Evolutionary conservation across 2,113 vertebrate genomes (phyloP).

Genomic region (Hyperopisus bebe): DNA sequence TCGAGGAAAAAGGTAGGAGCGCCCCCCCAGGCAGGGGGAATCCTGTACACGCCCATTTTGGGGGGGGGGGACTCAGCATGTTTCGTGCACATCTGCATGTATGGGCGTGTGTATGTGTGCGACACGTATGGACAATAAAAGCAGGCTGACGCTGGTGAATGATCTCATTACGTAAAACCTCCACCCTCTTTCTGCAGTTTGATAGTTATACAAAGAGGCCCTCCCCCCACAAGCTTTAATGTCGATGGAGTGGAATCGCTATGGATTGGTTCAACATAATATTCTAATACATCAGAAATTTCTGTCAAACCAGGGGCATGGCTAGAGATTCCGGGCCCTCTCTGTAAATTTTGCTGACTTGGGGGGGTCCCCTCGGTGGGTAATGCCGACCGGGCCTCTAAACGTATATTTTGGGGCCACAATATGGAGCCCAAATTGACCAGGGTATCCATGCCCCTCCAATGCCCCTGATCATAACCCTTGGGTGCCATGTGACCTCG

Average conservation of each 20-base stretch:
- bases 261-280: neutral
- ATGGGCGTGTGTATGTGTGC: slow-evolving; percentile 33
- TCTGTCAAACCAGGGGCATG: neutral
- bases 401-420: neutral
- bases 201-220: neutral
- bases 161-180: neutral
- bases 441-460: neutral
- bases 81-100: slow-evolving; percentile 27
- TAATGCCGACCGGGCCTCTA: neutral
- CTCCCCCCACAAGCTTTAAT: neutral
- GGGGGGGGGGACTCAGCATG: neutral
- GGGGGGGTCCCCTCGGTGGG: neutral
- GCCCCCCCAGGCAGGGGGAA: slow-evolving; percentile 50
- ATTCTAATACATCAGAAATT: neutral
- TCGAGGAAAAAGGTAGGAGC: slow-evolving; percentile 51
- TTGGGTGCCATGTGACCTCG: neutral
- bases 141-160: neutral
- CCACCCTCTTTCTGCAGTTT: neutral
- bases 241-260: neutral
- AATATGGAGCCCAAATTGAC: neutral
- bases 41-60: slow-evolving; percentile 20
- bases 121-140: slow-evolving; percentile 21
- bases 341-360: neutral
- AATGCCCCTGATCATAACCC: neutral
- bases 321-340: neutral